Conservation (phyloP, 2,113 vertebrate genomes). For the Gymnobelideus leadbeateri region DNA sequence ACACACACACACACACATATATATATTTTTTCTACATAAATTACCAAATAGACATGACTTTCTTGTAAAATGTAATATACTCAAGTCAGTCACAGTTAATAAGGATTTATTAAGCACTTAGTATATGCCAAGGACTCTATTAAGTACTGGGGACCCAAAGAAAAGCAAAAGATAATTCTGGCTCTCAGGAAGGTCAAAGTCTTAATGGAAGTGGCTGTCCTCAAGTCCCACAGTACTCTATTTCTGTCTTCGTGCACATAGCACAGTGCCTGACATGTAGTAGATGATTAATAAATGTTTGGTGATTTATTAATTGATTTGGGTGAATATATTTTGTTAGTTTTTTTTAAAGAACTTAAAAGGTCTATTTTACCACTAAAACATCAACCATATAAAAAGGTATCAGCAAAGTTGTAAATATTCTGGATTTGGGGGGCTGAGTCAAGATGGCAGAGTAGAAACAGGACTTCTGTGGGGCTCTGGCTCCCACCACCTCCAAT, state of each 20-base stretch:
- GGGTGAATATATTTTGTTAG: background rate
- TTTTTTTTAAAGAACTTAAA: background rate
- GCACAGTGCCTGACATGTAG: background rate
- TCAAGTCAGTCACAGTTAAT: background rate
- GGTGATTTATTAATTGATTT: background rate
- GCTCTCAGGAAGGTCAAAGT: background rate
- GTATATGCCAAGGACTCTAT: background rate
- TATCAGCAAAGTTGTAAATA: background rate
- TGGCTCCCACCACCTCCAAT: too few species aligned
- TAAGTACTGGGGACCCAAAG: background rate
- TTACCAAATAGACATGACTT: background rate
- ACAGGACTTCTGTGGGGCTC: too few species aligned
- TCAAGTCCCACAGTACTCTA: background rate
- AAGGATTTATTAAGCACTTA: background rate
- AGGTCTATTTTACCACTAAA: background rate
- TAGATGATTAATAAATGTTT: background rate
- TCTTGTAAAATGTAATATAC: background rate
- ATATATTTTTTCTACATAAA: background rate
- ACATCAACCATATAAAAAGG: background rate
- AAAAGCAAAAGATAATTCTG: background rate
- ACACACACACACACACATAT: too few species aligned
- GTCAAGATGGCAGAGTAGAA: too few species aligned
- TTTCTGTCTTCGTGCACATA: background rate
- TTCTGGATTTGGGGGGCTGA: background rate
- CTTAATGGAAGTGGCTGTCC: background rate